Evolutionary conservation across 2,888 invertebrate genomes (phyloP).

Genomic region (Harpagoxenus sublaevis): DNA sequence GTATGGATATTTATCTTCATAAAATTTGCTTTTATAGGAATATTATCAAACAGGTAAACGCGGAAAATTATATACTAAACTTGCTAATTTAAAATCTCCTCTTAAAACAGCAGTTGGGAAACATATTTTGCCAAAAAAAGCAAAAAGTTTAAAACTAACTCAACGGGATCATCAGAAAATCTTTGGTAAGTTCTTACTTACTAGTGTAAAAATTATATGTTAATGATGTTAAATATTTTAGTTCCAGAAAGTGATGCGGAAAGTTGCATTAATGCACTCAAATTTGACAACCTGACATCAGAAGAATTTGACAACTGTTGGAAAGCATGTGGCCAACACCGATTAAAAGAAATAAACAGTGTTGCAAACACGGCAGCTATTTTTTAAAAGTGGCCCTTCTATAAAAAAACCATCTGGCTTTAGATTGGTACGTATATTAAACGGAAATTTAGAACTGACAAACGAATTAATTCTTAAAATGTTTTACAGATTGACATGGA

Average conservation of each 20-base stretch:
- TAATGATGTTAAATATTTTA: background rate
- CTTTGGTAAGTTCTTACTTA: background rate
- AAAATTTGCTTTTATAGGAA: background rate
- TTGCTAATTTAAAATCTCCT: background rate
- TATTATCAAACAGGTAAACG: background rate
- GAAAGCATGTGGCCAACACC: background rate
- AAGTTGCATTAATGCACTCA: background rate
- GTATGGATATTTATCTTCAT: background rate
- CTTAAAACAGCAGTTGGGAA: background rate
- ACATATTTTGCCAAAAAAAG: background rate
- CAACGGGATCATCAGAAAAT: background rate
- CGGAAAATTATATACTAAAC: background rate
- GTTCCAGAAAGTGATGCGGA: background rate
- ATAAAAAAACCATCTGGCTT: background rate
- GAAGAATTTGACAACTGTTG: background rate
- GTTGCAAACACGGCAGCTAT: background rate
- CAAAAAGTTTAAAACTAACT: background rate
- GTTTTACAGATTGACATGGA: background rate
- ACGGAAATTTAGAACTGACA: background rate
- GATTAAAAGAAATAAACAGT: background rate
- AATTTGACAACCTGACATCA: background rate
- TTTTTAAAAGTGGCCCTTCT: background rate
- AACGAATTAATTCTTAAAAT: background rate
- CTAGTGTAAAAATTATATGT: background rate
- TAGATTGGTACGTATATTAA: background rate